A percentile compares a stretch with the other conserved stretches of the same genome.
Evolutionary conservation across 1,140 invertebrate genomes (phyloP).

Genomic region (Metaphire vulgaris): DNA sequence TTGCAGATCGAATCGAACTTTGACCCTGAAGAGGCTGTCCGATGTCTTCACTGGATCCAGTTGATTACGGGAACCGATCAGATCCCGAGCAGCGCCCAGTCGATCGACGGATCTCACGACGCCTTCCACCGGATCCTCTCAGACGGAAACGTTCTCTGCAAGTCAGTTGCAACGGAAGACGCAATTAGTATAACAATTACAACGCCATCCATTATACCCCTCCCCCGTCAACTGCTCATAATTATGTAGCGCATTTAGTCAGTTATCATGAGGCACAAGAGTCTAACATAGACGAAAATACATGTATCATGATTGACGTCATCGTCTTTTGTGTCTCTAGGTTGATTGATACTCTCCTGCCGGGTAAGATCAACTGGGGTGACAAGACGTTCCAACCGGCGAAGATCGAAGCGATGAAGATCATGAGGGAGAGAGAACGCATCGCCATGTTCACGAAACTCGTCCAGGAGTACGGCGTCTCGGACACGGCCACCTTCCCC

Average conservation of each 20-base stretch:
- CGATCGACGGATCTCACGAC: slow-evolving; percentile 28
- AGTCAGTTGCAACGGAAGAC: too few species aligned
- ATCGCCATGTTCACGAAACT: slow-evolving; percentile 28
- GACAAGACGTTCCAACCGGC: slow-evolving; percentile 28
- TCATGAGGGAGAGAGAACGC: slow-evolving; percentile 28
- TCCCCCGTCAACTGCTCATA: too few species aligned
- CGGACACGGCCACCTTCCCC: slow-evolving; percentile 25
- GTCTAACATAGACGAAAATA: too few species aligned
- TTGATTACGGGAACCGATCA: slow-evolving; percentile 16
- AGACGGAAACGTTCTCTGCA: slow-evolving; percentile 27
- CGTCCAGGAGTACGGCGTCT: slow-evolving; percentile 23
- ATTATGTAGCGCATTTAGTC: too few species aligned
- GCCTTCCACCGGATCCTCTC: slow-evolving; percentile 15
- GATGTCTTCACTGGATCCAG: slow-evolving; percentile 33
- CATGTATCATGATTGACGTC: neutral
- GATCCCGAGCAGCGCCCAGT: slow-evolving; percentile 16
- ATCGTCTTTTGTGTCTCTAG: neutral
- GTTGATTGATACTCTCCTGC: slow-evolving; percentile 23
- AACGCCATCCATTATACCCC: too few species aligned
- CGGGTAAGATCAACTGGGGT: slow-evolving; percentile 28
- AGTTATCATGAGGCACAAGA: too few species aligned
- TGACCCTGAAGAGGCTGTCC: slow-evolving; percentile 29
- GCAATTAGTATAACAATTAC: too few species aligned
- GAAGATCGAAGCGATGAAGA: slow-evolving; percentile 30
- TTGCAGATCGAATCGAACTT: slow-evolving; percentile 32